Base-by-base conservation (phyloP, 37 sponge, comb jelly and placozoan species). In the Amphimedon queenslandica region DNA sequence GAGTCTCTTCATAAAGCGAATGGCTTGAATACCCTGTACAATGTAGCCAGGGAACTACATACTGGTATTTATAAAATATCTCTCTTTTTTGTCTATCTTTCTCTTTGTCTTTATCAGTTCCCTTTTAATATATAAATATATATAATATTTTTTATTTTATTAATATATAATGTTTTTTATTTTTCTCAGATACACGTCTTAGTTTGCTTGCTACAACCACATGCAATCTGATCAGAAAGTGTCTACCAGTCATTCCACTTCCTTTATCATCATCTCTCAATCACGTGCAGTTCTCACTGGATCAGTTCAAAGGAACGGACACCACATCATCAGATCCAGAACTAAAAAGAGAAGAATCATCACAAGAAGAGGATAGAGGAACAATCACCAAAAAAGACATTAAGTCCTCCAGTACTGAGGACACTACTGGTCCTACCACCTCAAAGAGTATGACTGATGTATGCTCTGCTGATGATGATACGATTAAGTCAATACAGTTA, bases 221-320 rank as follows among this genome's bases (percentile, higher is more conserved):
- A 2, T 84, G 84, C 58, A 63, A 38, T 25, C 29, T 84, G 3
- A 25, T 86, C 36, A 57, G 78, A 42, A 71, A 37, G 55, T 73
- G 74, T 38, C 76, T 80, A 11, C 86, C 86, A 25, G 23, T 66
- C 4, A 38, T 40, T 20, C 42, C 65, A 3, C 55, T 86, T 25
- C 67, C 72, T 33, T n/a, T 86, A 0, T 18, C 69, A 1, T 18
- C 47, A 31, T 33, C 24, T 31, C 20, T 29, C 5, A 71, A 84
- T 40, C 78, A 66, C 42, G 47, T 71, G 25, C 61, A 13, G 16
- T 3, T 24, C 77, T 71, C 58, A 72, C 66, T 25, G 55, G 64
- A 2, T 64, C 77, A 37, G 42, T 42, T 38, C 13, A 11, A 70
- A 5, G 5, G 27, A 60, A 11, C 8, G 61, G 61, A 25, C 70